A percentile compares a stretch with the other conserved stretches of the same genome.
These are phyloP conservation scores for Acomys russatus DNA, from an alignment of 2,797 vertebrate species.

Conservation along the genomic window DNA sequence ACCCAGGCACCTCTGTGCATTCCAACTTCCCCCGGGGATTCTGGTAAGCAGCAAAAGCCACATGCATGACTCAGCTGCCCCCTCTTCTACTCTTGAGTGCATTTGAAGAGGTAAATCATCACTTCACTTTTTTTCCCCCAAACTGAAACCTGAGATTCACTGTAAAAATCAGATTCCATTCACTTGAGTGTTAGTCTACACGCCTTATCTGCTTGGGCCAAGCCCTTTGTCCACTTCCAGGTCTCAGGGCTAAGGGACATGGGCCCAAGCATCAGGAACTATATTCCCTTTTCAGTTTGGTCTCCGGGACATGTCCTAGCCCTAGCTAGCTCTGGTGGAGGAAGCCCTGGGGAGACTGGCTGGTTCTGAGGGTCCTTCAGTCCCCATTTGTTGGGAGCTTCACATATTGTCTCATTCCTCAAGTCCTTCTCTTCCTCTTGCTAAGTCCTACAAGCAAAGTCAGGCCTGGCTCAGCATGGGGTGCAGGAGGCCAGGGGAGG, in stretches of 20 bases:
- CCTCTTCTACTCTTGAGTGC: background rate
- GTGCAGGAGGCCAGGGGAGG: background rate
- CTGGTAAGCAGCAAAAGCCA: background rate
- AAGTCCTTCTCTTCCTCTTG: background rate
- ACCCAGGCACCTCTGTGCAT: background rate
- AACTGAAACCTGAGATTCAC: slow-evolving; percentile 36
- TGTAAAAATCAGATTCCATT: slow-evolving; percentile 47
- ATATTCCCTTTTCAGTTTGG: background rate
- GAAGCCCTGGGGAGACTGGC: background rate
- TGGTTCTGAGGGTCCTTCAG: background rate
- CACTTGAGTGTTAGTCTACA: background rate
- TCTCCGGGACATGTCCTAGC: background rate
- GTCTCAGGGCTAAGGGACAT: background rate
- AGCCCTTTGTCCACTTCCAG: background rate
- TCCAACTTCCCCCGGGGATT: slow-evolving; percentile 73
- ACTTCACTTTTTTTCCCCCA: slow-evolving; percentile 49
- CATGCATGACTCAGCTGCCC: slow-evolving; percentile 19
- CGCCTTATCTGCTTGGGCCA: background rate
- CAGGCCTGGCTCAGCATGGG: background rate
- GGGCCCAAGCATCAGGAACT: background rate
- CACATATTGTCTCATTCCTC: background rate
- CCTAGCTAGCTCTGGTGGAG: background rate
- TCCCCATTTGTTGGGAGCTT: background rate
- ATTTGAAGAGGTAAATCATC: slow-evolving; percentile 42
- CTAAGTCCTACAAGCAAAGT: background rate